phyloP scores from a whole-genome alignment of 2,888 invertebrate genomes.

The Ectropis crepuscularia region DNA sequence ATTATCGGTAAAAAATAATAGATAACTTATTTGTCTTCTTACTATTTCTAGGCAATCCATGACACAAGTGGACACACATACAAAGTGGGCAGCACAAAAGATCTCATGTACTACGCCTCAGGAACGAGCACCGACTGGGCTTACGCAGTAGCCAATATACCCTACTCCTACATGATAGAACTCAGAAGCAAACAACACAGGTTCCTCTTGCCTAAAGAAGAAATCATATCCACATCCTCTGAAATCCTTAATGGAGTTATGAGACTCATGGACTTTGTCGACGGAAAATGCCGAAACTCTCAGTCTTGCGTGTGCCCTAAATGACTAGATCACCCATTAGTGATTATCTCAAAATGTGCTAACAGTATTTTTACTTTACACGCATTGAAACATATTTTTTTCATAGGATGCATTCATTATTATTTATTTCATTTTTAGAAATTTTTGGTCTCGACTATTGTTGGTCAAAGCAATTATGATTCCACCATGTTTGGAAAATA shows the following conservation, averaged over 20 bases:
- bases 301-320: conserved; percentile 50
- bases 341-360: background rate
- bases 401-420: background rate
- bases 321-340: conserved; percentile 19
- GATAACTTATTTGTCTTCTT: background rate
- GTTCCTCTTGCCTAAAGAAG: conserved; percentile 71
- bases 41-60: conserved; percentile 62
- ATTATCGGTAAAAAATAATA: background rate
- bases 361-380: background rate
- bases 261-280: conserved; percentile 67
- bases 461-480: conserved; percentile 1
- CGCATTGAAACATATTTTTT: background rate
- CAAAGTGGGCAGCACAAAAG: conserved; percentile 78
- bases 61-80: conserved; percentile 66
- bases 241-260: conserved; percentile 65
- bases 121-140: conserved; percentile 78
- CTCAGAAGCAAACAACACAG: conserved; percentile 68
- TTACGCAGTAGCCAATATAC: conserved; percentile 68
- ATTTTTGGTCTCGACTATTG: background rate
- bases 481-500: background rate
- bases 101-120: conserved; percentile 76
- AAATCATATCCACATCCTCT: conserved; percentile 61
- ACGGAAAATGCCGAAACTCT: conserved; percentile 48
- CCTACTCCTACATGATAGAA: conserved; percentile 76
- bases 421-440: background rate